Base-by-base conservation (phyloP, 2,113 vertebrate species). In the Notarius quadriscutis region DNA sequence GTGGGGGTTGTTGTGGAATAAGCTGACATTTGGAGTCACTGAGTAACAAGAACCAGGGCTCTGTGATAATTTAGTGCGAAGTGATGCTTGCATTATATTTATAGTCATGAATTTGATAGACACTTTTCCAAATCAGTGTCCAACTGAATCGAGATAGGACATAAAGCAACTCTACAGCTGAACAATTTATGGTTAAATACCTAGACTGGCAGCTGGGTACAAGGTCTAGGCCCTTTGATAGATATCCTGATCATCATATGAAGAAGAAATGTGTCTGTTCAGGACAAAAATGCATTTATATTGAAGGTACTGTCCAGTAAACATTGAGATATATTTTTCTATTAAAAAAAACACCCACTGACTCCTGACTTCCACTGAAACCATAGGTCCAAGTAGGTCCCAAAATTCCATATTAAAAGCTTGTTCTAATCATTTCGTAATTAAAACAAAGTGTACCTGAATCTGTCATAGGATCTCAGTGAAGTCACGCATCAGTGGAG, bases 51-150 rank as follows among this genome's bases (percentile, higher is more conserved):
- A 60, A 81, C 57, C 78, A 89, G 84, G 94, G 95, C 95, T 96
- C 95, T 89, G 90, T 94, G 41, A 41, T 41, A 41, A 41, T 90
- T 93, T 97, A 97, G 98, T 96, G 96, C 7, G 57, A 97, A 95
- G 89, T 53, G 63, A 79, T 41, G 7, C 34, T 27, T 75, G 20
- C 41, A 11, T 25, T 78, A n/a, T 0, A 7, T n/a, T 53, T 78
- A 78, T n/a, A 77, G 48, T 77, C 4, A 22, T 11, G 7, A 74
- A 74, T 74, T 48, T 50, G 7, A 74, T 22, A 50, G 18, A 22
- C 41, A 50, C 30, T 72, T 53, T 78, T 57, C 55, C 22, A 58
- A 80, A 80, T 80, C 5, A 30, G 30, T 58, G 77, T n/a, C 57
- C 12, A 78, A n/a, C 27, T 78, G 50, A 78, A 78, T 55, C 25